Conservation (phyloP, 2,113 vertebrate species). For the Gasterosteus nipponicus region DNA sequence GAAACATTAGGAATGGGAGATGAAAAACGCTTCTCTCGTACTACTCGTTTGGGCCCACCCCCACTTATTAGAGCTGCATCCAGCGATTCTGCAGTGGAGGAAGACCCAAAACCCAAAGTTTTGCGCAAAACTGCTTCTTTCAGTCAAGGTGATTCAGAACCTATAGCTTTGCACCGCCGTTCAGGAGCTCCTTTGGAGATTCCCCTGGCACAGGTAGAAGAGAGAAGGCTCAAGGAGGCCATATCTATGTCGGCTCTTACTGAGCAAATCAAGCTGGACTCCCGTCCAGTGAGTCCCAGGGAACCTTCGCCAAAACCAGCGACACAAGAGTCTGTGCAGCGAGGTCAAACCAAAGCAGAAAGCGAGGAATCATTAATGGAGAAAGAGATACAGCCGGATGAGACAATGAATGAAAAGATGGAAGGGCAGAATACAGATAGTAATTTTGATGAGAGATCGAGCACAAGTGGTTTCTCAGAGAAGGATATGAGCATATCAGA, state of each 20-base stretch:
- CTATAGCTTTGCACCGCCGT: conserved; percentile 88
- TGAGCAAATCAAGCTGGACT: conserved; percentile 80
- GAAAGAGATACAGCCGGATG: conserved; percentile 63
- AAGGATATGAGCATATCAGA: conserved; percentile 78
- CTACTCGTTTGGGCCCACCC: conserved; percentile 78
- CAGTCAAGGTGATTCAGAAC: conserved; percentile 91
- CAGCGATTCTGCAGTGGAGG: conserved; percentile 85
- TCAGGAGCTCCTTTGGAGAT: conserved; percentile 94
- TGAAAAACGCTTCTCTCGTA: conserved; percentile 80
- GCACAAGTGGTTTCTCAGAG: conserved; percentile 74
- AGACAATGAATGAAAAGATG: conserved; percentile 64
- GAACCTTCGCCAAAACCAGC: conserved; percentile 71
- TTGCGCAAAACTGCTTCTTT: conserved; percentile 96
- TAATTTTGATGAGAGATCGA: conserved; percentile 74
- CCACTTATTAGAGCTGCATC: conserved; percentile 89
- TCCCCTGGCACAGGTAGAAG: conserved; percentile 86
- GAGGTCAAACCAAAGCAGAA: conserved; percentile 68
- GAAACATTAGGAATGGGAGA: conserved; percentile 90
- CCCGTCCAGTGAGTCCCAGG: conserved; percentile 76
- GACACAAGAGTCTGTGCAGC: conserved; percentile 57
- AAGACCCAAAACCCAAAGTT: conserved; percentile 79
- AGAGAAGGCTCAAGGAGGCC: conserved; percentile 89
- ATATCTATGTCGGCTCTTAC: conserved; percentile 92
- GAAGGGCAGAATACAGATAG: conserved; percentile 65
- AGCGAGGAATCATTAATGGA: conserved; percentile 68